A percentile compares a stretch with the other conserved stretches of the same genome.
Conservation (phyloP, 2,888 invertebrate species). For the Torymus aiolomorphi region DNA sequence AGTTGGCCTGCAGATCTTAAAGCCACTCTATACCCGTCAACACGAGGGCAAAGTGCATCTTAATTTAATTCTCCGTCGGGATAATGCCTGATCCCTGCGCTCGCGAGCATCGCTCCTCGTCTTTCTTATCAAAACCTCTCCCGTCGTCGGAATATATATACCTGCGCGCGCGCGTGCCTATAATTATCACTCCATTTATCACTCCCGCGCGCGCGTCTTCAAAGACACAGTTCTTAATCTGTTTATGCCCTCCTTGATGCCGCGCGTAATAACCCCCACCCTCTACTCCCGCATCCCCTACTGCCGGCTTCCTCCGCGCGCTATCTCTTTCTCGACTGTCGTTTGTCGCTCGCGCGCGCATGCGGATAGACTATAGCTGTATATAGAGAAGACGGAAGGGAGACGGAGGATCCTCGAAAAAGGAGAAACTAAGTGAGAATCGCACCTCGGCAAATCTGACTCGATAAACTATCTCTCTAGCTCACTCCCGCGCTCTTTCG, state of each 20-base stretch:
- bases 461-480: conserved; percentile 41
- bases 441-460: conserved; percentile 31
- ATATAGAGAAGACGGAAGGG: background rate
- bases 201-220: conserved; percentile 45
- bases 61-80: conserved; percentile 43
- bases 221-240: conserved; percentile 57
- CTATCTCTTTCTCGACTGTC: no score
- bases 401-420: conserved; percentile 35
- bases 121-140: conserved; percentile 45
- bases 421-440: conserved; percentile 41
- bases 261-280: background rate
- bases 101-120: background rate
- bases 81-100: conserved; percentile 45
- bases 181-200: conserved; percentile 55
- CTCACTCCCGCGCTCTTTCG: conserved; percentile 11
- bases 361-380: background rate
- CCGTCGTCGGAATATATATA: conserved; percentile 15
- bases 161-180: background rate
- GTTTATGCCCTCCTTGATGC: conserved; percentile 50
- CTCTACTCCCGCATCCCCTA: no score
- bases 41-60: conserved; percentile 24
- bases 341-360: no score
- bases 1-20: no score
- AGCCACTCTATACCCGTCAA: background rate
- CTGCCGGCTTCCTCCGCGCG: no score